These are phyloP conservation scores for Helobdella robusta DNA, from an alignment of 2,888 invertebrate genomes.

Conservation along the genomic window DNA sequence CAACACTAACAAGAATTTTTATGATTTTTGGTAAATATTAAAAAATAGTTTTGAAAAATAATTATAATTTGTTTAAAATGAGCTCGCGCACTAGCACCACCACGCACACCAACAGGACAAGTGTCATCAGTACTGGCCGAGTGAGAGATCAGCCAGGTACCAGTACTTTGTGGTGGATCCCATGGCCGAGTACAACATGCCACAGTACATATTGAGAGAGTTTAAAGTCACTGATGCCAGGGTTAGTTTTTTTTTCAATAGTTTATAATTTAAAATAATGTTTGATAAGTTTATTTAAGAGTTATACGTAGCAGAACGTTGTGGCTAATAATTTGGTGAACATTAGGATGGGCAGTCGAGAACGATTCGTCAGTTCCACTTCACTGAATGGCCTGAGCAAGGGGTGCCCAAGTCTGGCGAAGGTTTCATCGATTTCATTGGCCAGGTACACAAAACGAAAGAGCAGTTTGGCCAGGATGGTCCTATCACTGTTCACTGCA, in stretches of 20 bases:
- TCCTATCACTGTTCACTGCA: slow-evolving; percentile 95
- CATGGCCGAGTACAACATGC: slow-evolving; percentile 98
- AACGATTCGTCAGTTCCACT: slow-evolving; percentile 52
- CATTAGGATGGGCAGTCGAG: slow-evolving; percentile 77
- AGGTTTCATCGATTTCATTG: slow-evolving; percentile 97
- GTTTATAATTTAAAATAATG: background rate
- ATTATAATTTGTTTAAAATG: background rate
- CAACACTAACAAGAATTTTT: no score
- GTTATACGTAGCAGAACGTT: background rate
- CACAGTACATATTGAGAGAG: slow-evolving; percentile 93
- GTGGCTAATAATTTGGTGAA: background rate
- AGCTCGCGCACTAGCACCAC: background rate
- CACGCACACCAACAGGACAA: slow-evolving; percentile 65
- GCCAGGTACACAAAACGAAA: slow-evolving; percentile 98
- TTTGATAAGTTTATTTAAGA: background rate
- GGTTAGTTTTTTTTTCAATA: slow-evolving; percentile 40
- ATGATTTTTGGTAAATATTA: no score
- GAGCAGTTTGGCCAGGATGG: slow-evolving; percentile 99
- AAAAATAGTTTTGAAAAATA: no score
- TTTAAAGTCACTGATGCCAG: slow-evolving; percentile 96
- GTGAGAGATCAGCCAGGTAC: slow-evolving; percentile 88
- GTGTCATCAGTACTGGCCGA: slow-evolving; percentile 99
- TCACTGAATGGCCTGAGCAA: slow-evolving; percentile 55
- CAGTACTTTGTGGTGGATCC: slow-evolving; percentile 97
- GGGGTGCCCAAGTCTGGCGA: slow-evolving; percentile 94